A percentile compares a stretch with the other conserved stretches of the same genome.
Conservation (phyloP, 1,140 invertebrate species). For the Saccostrea cuccullata region DNA sequence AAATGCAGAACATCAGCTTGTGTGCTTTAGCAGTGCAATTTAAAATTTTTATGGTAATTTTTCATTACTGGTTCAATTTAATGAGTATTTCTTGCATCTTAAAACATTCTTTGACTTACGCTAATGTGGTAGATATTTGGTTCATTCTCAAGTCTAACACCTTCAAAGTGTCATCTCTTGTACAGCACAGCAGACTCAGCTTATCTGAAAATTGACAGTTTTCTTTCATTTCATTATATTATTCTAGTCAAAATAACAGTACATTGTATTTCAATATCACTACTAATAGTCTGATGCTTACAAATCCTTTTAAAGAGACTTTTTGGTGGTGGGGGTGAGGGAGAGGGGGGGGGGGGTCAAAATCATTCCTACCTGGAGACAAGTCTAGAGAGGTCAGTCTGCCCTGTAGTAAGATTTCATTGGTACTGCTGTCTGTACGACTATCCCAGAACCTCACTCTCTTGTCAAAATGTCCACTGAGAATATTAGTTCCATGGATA, state of each 20-base stretch:
- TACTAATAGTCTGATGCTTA: no score
- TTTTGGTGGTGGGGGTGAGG: no score
- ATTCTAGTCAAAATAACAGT: no score
- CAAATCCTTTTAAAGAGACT: no score
- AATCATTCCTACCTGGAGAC: slow-evolving; percentile 85
- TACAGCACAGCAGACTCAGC: slow-evolving; percentile 92
- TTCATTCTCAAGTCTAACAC: slow-evolving; percentile 96
- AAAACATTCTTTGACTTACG: slow-evolving; percentile 82
- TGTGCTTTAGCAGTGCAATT: no score
- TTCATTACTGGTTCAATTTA: background rate
- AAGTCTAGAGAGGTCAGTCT: slow-evolving; percentile 97
- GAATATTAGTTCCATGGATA: slow-evolving; percentile 91
- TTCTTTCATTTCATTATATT: no score
- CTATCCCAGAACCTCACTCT: slow-evolving; percentile 97
- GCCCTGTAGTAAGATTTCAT: slow-evolving; percentile 92
- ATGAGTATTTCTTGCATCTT: background rate
- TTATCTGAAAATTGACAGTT: slow-evolving; percentile 85
- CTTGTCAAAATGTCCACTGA: slow-evolving; percentile 98
- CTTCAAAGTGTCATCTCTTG: slow-evolving; percentile 95
- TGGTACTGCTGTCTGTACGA: slow-evolving; percentile 82
- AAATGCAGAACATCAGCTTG: no score
- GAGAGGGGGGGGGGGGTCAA: no score
- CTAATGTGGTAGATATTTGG: slow-evolving; percentile 92
- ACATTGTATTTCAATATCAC: no score
- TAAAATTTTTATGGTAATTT: background rate